A percentile compares a stretch with the other conserved stretches of the same genome.
These are phyloP conservation scores for Desmodus rotundus DNA, from an alignment of 2,113 vertebrate genomes.

Conservation along the genomic window DNA sequence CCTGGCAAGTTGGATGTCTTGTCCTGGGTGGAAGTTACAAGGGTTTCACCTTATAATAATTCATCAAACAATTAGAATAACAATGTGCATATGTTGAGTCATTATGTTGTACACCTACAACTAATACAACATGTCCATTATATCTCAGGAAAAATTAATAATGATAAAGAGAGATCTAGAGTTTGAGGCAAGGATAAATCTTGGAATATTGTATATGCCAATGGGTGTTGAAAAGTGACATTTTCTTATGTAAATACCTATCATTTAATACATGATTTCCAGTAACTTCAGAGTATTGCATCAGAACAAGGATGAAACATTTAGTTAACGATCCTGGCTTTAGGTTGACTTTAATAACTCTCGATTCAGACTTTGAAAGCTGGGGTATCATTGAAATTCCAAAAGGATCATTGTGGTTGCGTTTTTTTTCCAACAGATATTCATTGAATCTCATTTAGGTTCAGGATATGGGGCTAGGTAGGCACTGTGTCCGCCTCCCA, in stretches of 20 bases:
- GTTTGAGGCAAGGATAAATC: background rate
- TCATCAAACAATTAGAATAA: background rate
- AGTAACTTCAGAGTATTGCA: background rate
- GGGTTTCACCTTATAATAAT: background rate
- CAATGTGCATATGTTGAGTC: background rate
- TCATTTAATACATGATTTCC: background rate
- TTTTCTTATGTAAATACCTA: background rate
- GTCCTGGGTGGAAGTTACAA: background rate
- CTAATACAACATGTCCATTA: background rate
- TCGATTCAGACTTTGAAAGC: background rate
- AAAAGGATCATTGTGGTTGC: background rate
- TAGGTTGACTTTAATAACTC: background rate
- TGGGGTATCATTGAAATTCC: background rate
- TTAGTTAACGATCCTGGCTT: background rate
- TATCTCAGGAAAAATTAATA: background rate
- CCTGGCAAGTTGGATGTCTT: background rate
- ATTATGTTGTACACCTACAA: background rate
- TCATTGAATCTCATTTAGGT: background rate
- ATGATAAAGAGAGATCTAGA: background rate
- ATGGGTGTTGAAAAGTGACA: background rate
- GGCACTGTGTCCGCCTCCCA: fast-evolving
- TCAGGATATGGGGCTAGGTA: background rate
- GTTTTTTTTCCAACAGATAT: background rate
- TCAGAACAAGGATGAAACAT: background rate
- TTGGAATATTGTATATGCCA: background rate